Evolutionary conservation across 2,797 vertebrate genomes (phyloP).

Genomic region (Otolemur crassicaudatus): DNA sequence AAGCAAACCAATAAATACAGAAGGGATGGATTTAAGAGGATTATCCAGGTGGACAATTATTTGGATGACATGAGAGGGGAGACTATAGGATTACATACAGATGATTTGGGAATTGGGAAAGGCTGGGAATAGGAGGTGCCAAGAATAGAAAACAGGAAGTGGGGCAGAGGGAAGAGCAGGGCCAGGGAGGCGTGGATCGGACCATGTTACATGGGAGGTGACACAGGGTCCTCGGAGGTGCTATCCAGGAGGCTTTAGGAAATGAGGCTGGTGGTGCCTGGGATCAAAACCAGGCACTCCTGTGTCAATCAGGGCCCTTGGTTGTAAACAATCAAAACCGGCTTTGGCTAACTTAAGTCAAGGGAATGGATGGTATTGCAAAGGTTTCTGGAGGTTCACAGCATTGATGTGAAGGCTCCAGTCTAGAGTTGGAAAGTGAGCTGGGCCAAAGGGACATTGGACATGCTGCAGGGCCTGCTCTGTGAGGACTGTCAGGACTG

Average conservation of each 20-base stretch:
- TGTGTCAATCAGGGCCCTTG: not conserved
- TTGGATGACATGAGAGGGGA: not conserved
- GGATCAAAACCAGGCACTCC: not conserved
- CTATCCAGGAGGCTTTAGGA: not conserved
- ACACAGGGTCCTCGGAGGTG: not conserved
- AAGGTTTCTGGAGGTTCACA: not conserved
- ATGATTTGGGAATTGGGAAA: not conserved
- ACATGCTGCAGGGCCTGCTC: fast-evolving
- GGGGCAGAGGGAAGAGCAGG: not conserved
- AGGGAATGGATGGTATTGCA: not conserved
- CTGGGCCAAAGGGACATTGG: not conserved
- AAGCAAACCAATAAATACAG: no score
- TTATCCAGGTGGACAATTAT: not conserved
- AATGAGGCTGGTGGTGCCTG: not conserved
- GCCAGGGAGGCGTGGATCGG: not conserved
- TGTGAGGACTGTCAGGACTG: not conserved
- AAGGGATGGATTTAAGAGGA: not conserved
- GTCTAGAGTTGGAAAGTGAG: not conserved
- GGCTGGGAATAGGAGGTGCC: not conserved
- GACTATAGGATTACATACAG: not conserved
- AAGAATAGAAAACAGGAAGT: not conserved
- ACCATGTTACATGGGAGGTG: not conserved
- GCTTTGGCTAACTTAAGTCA: not conserved
- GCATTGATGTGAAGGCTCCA: not conserved
- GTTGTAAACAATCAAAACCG: not conserved